A percentile compares a stretch with the other conserved stretches of the same genome.
Evolutionary conservation across 2,113 vertebrate species (phyloP).

Genomic region (Cochlearius cochlearius): DNA sequence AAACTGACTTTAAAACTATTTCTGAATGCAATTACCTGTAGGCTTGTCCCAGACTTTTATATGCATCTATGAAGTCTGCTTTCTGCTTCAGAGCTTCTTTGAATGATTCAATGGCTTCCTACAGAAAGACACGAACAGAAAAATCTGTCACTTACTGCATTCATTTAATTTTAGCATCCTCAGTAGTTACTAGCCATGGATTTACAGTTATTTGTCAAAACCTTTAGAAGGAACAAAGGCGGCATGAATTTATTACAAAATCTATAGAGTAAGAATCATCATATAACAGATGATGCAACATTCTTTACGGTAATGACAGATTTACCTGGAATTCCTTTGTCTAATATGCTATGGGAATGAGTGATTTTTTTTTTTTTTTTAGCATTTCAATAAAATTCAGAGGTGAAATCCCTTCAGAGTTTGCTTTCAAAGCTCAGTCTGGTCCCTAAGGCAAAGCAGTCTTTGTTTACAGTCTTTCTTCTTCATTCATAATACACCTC

Average conservation of each 20-base stretch:
- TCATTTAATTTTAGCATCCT: not conserved
- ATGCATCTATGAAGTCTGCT: slow-evolving; percentile 94
- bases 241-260: not conserved
- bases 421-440: not conserved
- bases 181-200: not conserved
- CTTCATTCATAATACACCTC: not conserved
- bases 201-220: not conserved
- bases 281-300: not conserved
- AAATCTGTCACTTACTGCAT: not conserved
- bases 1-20: not conserved
- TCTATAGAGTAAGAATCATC: not conserved
- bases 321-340: not conserved
- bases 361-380: not conserved
- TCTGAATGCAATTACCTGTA: slow-evolving; percentile 83
- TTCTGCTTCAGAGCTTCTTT: slow-evolving; percentile 96
- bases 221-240: not conserved
- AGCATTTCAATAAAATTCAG: not conserved
- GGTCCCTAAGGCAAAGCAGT: not conserved
- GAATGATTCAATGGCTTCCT: slow-evolving; percentile 98
- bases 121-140: not conserved
- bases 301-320: not conserved
- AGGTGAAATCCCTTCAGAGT: not conserved
- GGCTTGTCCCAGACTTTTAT: slow-evolving; percentile 97
- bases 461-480: not conserved
- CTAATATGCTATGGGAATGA: not conserved